Evolutionary conservation across 2,113 vertebrate genomes (phyloP), one percentile per base, ranked within the genome.

Genomic region (Glaucomys volans): DNA sequence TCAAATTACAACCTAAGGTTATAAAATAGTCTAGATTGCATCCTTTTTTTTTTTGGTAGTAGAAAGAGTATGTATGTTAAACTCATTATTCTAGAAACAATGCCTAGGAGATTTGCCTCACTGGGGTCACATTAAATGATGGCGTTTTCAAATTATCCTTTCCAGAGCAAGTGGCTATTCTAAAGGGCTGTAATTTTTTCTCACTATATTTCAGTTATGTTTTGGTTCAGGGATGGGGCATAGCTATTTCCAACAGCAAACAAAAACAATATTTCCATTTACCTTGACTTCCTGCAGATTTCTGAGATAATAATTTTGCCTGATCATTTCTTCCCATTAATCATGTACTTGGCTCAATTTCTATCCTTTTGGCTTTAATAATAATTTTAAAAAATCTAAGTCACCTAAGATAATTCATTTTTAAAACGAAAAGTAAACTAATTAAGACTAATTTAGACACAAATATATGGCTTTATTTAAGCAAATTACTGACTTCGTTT

Each of bases 11-110:
- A 93, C 47, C 96, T 97, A 98, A 97, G 79, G 96, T 96, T 97
- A 98, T 96, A 97, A 96, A 98, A 98, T 95, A 97, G 80, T 97
- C 88, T 97, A 95, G 86, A 97, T 89, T 87, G 97, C 97, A 97
- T 97, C 97, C 98, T 97, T 98, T 83, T 93, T 93, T 59, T 72
- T 22, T 0, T 62, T 77, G 74, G 74, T 77, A 95, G 81, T 89
- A 96, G 83, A 96, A 91, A 84, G 74, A 97, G 95, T 74, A 22
- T 96, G 75, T 40, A 32, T 86, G 76, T 87, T 74, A 57, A 98
- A 97, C 96, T 96, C 92, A 95, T 54, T 85, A 95, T 88, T 93
- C 94, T 84, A 59, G 30, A 84, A 97, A 95, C 95, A 98, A 94
- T 95, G 93, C 44, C 62, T 17, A 97, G 87, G 83, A 98, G 87